A percentile compares a stretch with the other conserved stretches of the same genome.
These are phyloP conservation scores for Danaus plexippus DNA, from an alignment of 1,140 invertebrate genomes.

Conservation along the genomic window DNA sequence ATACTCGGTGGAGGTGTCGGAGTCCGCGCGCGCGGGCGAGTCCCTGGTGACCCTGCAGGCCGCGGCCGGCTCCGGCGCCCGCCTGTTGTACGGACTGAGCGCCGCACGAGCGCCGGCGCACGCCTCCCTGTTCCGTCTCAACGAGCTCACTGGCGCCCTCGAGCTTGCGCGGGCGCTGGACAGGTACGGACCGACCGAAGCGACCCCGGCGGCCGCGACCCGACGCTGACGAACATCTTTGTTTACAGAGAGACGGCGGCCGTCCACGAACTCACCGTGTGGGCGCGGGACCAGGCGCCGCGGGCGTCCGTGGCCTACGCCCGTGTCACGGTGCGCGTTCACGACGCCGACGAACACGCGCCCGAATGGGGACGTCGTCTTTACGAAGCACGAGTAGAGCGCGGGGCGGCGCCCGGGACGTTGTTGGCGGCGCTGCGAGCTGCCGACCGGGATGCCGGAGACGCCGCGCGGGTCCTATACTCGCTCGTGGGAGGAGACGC, in stretches of 20 bases:
- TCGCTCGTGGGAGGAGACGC: constrained; percentile 78
- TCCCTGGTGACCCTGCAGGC: constrained; percentile 56
- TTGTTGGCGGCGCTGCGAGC: constrained; percentile 41
- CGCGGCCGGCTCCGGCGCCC: constrained; percentile 41
- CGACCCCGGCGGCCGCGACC: neutral
- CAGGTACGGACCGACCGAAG: constrained; percentile 22
- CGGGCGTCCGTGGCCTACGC: constrained; percentile 89
- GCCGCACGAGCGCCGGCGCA: constrained; percentile 81
- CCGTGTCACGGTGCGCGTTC: constrained; percentile 84
- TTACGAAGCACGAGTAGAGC: constrained; percentile 39
- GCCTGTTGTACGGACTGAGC: constrained; percentile 84
- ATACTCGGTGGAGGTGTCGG: constrained; percentile 84
- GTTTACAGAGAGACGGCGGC: constrained; percentile 79
- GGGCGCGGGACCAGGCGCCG: constrained; percentile 91
- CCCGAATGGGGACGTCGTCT: constrained; percentile 72
- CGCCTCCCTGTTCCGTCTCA: constrained; percentile 84
- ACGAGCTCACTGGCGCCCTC: constrained; percentile 79
- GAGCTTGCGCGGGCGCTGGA: constrained; percentile 47
- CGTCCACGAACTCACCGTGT: constrained; percentile 89
- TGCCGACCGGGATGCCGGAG: constrained; percentile 31
- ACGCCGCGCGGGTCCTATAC: constrained; percentile 33
- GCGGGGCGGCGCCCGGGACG: constrained; percentile 33
- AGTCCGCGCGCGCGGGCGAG: constrained; percentile 68
- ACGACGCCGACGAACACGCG: constrained; percentile 92
- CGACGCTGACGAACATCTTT: no score